phyloP scores from a whole-genome alignment of 35 echinoderm and acorn worm genomes.

The Ophioderma brevispina region DNA sequence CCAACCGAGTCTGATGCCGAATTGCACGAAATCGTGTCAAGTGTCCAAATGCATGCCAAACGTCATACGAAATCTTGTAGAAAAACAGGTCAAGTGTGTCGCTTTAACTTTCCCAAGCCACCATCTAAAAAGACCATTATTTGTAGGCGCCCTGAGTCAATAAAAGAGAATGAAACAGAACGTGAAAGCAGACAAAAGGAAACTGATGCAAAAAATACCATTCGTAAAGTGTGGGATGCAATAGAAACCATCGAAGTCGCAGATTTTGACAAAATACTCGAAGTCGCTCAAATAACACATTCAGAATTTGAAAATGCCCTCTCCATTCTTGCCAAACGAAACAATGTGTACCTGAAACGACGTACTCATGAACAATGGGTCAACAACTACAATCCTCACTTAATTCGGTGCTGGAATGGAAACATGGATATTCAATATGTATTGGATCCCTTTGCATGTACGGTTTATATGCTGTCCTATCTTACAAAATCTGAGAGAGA shows the following conservation, averaged over 20 bases:
- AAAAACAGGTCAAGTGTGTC: conserved; percentile 70
- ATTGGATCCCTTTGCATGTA: conserved; percentile 35
- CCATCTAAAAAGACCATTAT: conserved; percentile 60
- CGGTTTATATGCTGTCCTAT: conserved; percentile 68
- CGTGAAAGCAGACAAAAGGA: background rate
- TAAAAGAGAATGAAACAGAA: background rate
- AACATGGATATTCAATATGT: conserved; percentile 79
- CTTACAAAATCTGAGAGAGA: conserved; percentile 70
- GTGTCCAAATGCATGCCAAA: conserved; percentile 65
- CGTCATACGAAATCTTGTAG: conserved; percentile 82
- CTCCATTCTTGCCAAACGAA: conserved; percentile 8
- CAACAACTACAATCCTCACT: conserved; percentile 63
- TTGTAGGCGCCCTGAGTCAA: background rate
- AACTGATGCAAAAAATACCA: conserved; percentile 4
- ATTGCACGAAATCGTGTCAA: conserved; percentile 71
- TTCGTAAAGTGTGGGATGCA: conserved; percentile 5
- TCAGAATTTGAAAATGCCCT: conserved; percentile 43
- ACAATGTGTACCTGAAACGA: conserved; percentile 26
- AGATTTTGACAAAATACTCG: conserved; percentile 35
- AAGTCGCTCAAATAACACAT: conserved; percentile 25
- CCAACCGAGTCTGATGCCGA: conserved; percentile 43
- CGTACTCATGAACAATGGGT: conserved; percentile 57
- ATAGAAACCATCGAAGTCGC: conserved; percentile 6
- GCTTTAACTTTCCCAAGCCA: conserved; percentile 82
- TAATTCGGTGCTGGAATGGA: conserved; percentile 66